A percentile compares a stretch with the other conserved stretches of the same genome.
These are phyloP conservation scores for Macropus fuliginosus DNA, from an alignment of 2,797 vertebrate genomes.

Conservation along the genomic window DNA sequence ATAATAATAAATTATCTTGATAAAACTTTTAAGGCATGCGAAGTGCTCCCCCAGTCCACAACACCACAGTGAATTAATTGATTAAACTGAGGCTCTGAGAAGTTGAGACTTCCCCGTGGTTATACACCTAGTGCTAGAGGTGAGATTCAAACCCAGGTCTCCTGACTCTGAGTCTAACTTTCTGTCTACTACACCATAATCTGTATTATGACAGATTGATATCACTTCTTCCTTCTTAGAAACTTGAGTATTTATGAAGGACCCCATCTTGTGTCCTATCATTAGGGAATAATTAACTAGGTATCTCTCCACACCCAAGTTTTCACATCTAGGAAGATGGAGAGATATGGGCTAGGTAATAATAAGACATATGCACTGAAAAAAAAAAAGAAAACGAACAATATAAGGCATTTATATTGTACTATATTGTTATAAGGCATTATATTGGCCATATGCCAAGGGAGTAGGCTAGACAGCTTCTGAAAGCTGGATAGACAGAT, in stretches of 20 bases:
- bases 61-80: neutral
- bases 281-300: neutral
- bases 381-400: slow-evolving; percentile 44
- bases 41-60: neutral
- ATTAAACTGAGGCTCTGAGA: neutral
- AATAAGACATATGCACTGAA: neutral
- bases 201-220: neutral
- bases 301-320: neutral
- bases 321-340: neutral
- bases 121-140: neutral
- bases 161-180: neutral
- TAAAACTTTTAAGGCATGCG: neutral
- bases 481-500: neutral
- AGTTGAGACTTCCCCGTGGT: neutral
- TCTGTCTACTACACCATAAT: neutral
- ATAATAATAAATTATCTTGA: neutral
- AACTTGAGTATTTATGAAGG: neutral
- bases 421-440: neutral
- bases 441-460: neutral
- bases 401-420: neutral
- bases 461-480: neutral
- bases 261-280: neutral
- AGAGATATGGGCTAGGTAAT: neutral
- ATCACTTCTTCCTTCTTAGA: slow-evolving; percentile 5
- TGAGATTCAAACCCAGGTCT: neutral